These are phyloP conservation scores for Cryptoprocta ferox DNA, from an alignment of 2,797 vertebrate genomes.

Conservation along the genomic window DNA sequence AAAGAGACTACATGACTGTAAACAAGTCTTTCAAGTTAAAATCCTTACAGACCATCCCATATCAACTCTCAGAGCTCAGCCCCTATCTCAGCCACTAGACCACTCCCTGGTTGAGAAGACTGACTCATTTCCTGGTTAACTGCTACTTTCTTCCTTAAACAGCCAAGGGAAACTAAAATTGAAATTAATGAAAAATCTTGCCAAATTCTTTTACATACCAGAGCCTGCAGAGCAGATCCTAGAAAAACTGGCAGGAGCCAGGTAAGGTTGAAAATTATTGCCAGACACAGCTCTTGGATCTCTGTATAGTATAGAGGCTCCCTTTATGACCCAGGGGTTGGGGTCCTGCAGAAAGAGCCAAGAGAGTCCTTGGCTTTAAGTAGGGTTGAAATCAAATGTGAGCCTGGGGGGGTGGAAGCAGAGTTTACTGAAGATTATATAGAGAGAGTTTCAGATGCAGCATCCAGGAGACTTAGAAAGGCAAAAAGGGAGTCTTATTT, in stretches of 20 bases:
- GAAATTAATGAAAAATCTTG: neutral
- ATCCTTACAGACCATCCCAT: neutral
- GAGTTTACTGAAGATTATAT: neutral
- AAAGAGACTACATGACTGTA: neutral
- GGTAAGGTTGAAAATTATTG: neutral
- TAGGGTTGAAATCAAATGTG: neutral
- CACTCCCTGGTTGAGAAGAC: neutral
- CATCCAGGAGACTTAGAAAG: neutral
- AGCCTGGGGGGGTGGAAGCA: neutral
- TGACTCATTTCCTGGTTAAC: neutral
- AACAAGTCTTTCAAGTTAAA: neutral
- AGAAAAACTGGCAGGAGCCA: neutral
- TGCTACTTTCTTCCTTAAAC: neutral
- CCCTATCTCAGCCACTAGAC: too few species aligned
- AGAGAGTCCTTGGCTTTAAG: neutral
- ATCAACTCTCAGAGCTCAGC: neutral
- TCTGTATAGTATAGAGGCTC: neutral
- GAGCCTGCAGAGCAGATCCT: neutral
- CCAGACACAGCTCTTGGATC: neutral
- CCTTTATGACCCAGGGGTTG: neutral
- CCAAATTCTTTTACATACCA: neutral
- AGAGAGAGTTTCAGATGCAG: neutral
- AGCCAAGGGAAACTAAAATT: neutral
- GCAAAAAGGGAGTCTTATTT: neutral
- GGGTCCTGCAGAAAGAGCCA: neutral